phyloP scores from a whole-genome alignment of 2,113 vertebrate genomes.

The Synchiropus splendidus region DNA sequence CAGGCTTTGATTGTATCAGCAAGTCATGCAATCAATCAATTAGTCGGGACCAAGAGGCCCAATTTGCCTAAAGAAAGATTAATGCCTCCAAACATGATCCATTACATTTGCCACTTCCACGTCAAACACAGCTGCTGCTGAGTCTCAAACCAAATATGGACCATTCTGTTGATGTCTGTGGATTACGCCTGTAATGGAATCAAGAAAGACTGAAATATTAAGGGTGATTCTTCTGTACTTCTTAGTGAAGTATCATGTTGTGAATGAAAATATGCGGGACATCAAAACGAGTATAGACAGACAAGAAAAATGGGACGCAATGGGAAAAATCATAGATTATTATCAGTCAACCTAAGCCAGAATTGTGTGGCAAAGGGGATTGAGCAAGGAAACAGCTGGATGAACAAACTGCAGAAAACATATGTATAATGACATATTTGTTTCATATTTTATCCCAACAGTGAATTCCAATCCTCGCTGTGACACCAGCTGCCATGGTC shows the following conservation, averaged over 20 bases:
- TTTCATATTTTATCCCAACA: constrained; percentile 58
- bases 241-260: constrained; percentile 21
- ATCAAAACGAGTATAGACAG: constrained; percentile 31
- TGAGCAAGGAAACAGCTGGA: constrained; percentile 43
- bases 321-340: constrained; percentile 23
- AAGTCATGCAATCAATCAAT: constrained; percentile 62
- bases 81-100: constrained; percentile 55
- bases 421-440: constrained; percentile 57
- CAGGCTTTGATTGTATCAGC: constrained; percentile 64
- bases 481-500: constrained; percentile 62
- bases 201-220: constrained; percentile 49
- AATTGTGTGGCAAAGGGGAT: constrained; percentile 16
- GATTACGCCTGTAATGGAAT: constrained; percentile 60
- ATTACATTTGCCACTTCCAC: constrained; percentile 55
- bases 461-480: constrained; percentile 58
- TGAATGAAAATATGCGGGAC: constrained; percentile 24
- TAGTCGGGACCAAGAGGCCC: constrained; percentile 45
- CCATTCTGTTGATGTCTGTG: constrained; percentile 47
- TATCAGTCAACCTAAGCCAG: constrained; percentile 18
- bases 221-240: constrained; percentile 48
- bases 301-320: constrained; percentile 13
- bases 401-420: constrained; percentile 50
- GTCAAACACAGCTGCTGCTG: constrained; percentile 57
- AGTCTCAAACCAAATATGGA: constrained; percentile 48
- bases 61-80: constrained; percentile 65